Evolutionary conservation across 2,113 vertebrate species (phyloP).

Genomic region (Blennius ocellaris): DNA sequence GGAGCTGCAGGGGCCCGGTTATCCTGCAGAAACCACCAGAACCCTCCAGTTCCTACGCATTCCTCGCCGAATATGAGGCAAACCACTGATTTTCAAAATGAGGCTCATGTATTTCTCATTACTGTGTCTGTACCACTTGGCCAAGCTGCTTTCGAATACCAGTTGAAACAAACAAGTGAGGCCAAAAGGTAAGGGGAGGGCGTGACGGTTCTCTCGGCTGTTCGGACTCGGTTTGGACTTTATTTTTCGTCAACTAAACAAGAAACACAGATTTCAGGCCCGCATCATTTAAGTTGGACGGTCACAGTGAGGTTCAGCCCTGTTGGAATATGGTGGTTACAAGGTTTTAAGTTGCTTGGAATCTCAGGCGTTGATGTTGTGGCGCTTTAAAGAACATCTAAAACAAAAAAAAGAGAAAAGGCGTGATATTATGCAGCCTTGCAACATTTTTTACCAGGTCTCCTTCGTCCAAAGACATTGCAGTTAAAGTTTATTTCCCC

Average conservation of each 20-base stretch:
- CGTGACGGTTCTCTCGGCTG: neutral
- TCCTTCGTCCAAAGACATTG: no score
- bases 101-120: constrained; percentile 6
- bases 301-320: neutral
- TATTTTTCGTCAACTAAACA: neutral
- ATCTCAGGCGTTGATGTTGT: no score
- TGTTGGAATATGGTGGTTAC: neutral
- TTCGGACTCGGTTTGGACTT: neutral
- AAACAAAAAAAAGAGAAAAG: no score
- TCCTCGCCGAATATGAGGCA: constrained; percentile 24
- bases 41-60: constrained; percentile 41
- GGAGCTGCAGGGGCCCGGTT: constrained; percentile 47
- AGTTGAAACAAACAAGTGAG: neutral
- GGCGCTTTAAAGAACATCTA: no score
- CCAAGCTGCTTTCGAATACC: constrained; percentile 2
- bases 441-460: no score
- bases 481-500: no score
- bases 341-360: neutral
- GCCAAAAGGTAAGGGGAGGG: constrained; percentile 7
- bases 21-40: constrained; percentile 37
- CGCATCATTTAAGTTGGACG: neutral
- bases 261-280: constrained; percentile 3
- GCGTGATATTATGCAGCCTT: no score
- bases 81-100: constrained; percentile 3
- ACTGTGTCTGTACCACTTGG: neutral